Evolutionary conservation across 2,113 vertebrate genomes (phyloP).

Genomic region (Corydoras sp.): DNA sequence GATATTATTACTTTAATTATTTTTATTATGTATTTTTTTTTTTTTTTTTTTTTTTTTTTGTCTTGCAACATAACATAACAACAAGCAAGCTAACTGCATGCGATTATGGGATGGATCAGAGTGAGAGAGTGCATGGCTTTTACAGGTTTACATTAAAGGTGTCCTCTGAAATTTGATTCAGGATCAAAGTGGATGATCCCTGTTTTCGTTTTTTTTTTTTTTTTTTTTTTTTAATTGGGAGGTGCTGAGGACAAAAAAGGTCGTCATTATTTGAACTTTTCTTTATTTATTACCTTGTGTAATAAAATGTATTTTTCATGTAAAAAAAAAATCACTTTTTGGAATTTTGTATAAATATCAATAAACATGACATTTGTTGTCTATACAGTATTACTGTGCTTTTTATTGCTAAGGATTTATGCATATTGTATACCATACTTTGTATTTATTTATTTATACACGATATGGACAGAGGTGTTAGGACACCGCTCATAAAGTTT

Average conservation of each 20-base stretch:
- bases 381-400: constrained; percentile 44
- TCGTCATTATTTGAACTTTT: constrained; percentile 92
- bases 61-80: constrained; percentile 44
- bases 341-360: constrained; percentile 57
- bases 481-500: too few species aligned
- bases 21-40: constrained; percentile 12
- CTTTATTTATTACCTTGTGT: constrained; percentile 99
- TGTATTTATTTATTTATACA: too few species aligned
- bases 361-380: constrained; percentile 49
- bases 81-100: constrained; percentile 62
- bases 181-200: constrained; percentile 31
- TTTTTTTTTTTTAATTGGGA: constrained; percentile 43
- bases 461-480: too few species aligned
- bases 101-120: constrained; percentile 34
- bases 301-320: constrained; percentile 99
- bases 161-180: constrained; percentile 58
- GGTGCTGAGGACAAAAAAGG: constrained; percentile 27
- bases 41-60: neutral
- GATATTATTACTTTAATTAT: constrained; percentile 27
- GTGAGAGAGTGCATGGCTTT: constrained; percentile 77
- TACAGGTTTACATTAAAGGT: constrained; percentile 72
- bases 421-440: too few species aligned
- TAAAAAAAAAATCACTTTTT: constrained; percentile 44
- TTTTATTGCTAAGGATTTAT: neutral
- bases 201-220: too few species aligned